Evolutionary conservation across 2,797 vertebrate species (phyloP).

Genomic region (Leptodactylus fallax): DNA sequence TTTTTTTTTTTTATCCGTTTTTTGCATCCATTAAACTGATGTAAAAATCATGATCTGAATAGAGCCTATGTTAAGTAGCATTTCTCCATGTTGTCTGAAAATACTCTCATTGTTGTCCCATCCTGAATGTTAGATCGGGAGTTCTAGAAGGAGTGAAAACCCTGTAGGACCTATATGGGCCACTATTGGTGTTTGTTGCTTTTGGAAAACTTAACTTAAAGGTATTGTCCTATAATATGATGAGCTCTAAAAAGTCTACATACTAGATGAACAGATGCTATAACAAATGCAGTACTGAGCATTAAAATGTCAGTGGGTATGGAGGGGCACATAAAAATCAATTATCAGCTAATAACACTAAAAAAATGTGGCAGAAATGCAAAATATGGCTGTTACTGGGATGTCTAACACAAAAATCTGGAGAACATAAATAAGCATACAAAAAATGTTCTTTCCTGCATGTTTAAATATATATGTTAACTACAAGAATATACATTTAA

Average conservation of each 20-base stretch:
- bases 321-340: not conserved
- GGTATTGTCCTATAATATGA: too few relatives aligned
- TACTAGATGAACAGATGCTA: too few relatives aligned
- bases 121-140: not conserved
- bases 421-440: not conserved
- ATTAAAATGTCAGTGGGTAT: not conserved
- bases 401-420: not conserved
- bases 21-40: too few relatives aligned
- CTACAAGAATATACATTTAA: not conserved
- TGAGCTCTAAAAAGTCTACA: too few relatives aligned
- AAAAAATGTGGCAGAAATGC: not conserved
- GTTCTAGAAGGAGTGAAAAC: not conserved
- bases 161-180: not conserved
- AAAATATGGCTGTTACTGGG: not conserved
- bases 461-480: not conserved
- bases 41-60: too few relatives aligned
- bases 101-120: too few relatives aligned
- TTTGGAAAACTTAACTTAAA: not conserved
- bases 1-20: too few relatives aligned
- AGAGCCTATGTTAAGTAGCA: too few relatives aligned
- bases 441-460: not conserved
- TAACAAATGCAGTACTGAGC: too few relatives aligned
- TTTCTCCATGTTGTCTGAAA: too few relatives aligned
- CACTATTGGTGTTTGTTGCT: too few relatives aligned
- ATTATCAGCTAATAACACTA: not conserved